Conservation (phyloP, 2,888 invertebrate species). For the Thalpophila matura region DNA sequence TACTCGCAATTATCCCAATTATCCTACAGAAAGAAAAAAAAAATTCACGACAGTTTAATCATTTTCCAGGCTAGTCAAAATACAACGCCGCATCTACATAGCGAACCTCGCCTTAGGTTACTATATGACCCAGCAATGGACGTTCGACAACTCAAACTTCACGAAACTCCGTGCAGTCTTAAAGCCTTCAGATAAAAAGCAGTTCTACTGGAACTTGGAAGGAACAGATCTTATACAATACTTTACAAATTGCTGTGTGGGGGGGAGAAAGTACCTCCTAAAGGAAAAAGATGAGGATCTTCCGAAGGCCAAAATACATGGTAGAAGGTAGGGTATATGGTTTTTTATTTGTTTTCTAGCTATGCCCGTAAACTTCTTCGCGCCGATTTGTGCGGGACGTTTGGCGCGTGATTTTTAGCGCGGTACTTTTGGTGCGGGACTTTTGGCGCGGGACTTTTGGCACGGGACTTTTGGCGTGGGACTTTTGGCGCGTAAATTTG, state of each 20-base stretch:
- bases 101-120: conserved; percentile 93
- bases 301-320: conserved; percentile 87
- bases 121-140: conserved; percentile 95
- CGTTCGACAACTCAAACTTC: conserved; percentile 92
- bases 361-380: too few species aligned
- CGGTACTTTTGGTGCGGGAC: too few species aligned
- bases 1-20: too few species aligned
- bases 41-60: neutral
- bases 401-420: too few species aligned
- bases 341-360: neutral
- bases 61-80: conserved; percentile 93
- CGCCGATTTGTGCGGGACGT: too few species aligned
- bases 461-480: too few species aligned
- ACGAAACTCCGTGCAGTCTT: conserved; percentile 87
- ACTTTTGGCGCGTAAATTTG: too few species aligned
- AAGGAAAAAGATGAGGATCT: conserved; percentile 92
- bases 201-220: conserved; percentile 91
- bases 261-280: conserved; percentile 92
- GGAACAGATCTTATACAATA: conserved; percentile 87
- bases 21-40: too few species aligned
- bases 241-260: conserved; percentile 90
- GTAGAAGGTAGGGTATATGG: conserved; percentile 82
- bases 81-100: conserved; percentile 95
- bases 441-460: too few species aligned
- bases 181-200: conserved; percentile 84